Conservation (phyloP, 2,797 vertebrate genomes). For the Rhinella marina region DNA sequence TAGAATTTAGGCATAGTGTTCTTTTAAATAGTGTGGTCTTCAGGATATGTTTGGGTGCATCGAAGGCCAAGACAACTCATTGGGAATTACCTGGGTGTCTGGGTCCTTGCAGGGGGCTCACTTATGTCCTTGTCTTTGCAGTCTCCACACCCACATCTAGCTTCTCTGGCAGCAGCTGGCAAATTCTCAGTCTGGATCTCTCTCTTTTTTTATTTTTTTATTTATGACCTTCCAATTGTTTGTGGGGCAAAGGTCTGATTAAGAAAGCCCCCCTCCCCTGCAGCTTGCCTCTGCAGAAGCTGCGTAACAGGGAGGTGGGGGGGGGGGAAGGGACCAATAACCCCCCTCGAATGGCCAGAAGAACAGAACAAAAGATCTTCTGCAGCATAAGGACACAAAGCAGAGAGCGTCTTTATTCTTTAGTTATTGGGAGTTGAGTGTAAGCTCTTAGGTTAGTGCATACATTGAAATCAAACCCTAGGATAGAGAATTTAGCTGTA, state of each 20-base stretch:
- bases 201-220: constrained; percentile 47
- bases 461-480: neutral
- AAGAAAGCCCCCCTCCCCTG: constrained; percentile 33
- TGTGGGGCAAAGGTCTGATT: constrained; percentile 52
- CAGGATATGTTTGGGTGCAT: neutral
- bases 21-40: neutral
- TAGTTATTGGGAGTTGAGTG: constrained; percentile 14
- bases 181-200: constrained; percentile 38
- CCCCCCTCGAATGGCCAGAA: constrained; percentile 35
- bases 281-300: constrained; percentile 43
- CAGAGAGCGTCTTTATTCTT: constrained; percentile 22
- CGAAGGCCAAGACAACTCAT: neutral
- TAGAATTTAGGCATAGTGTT: neutral
- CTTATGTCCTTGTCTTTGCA: neutral
- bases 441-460: constrained; percentile 27
- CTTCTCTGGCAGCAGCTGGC: constrained; percentile 45
- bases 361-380: constrained; percentile 31
- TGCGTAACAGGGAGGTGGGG: neutral
- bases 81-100: constrained; percentile 23
- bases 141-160: constrained; percentile 30
- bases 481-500: constrained; percentile 1
- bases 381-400: constrained; percentile 34
- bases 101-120: neutral
- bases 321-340: constrained; percentile 15
- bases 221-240: constrained; percentile 54